Base-by-base conservation (phyloP, 2,888 invertebrate species). In the Rotaria macrura region DNA sequence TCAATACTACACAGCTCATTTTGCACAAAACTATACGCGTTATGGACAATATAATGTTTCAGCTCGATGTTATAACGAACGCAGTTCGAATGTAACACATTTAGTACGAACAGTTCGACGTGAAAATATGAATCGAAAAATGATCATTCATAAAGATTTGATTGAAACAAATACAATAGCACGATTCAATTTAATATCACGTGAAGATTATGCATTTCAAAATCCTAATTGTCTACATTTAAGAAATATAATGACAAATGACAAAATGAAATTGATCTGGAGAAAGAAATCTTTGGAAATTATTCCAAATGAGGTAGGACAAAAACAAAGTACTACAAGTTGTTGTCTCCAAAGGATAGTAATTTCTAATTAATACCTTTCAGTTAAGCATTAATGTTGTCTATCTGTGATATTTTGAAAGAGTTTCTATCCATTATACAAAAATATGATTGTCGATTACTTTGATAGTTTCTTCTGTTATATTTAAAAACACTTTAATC, bases 1-100 rank as follows among this genome's bases (percentile, higher is more conserved):
- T 79, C 79, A 79, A 43, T 79, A 43, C n/a, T 79, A 79, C n/a
- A 79, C 79, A 43, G 40, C 79, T 40, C n/a, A 79, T 79, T 79
- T 79, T 43, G 9, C 79, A 43, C 25, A n/a, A n/a, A 79, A 79
- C n/a, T 79, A 43, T 79, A 79, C 79, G 12, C 40, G n/a, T n/a
- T 79, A 79, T 79, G 79, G 79, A 79, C 40, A 79, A 79, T 43
- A 79, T 43, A 79, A 79, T 43, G 20, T 79, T 9, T 38, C 43
- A 7, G 79, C n/a, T 23, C 40, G 43, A 38, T 79, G 79, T 79
- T 79, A 43, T 43, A 79, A 79, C 43, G 79, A 79, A 20, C 79
- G 79, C n/a, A 79, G 79, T 79, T 1, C 25, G 4, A 79, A 79
- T 43, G 43, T 5, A 2, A 79, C 79, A 79, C 3, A 79, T 6